Conservation (phyloP, 2,797 vertebrate genomes). For the Liasis olivaceus region DNA sequence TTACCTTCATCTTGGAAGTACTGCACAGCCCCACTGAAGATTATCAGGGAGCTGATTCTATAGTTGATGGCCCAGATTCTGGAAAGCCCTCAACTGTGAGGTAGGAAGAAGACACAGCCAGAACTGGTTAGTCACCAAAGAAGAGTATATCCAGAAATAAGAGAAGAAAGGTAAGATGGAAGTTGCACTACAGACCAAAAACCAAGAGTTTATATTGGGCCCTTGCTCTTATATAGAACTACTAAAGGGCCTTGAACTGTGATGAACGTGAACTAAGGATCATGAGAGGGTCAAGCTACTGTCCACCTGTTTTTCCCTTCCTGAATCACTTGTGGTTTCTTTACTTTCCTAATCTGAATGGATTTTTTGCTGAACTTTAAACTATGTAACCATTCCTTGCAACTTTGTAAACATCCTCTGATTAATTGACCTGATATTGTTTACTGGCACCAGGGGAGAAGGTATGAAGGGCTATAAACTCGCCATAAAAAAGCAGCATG, state of each 20-base stretch:
- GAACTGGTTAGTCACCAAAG: not conserved
- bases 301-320: not conserved
- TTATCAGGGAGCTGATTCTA: not conserved
- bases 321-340: not conserved
- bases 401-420: not conserved
- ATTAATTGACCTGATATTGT: not conserved
- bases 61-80: not conserved
- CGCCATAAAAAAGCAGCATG: not conserved
- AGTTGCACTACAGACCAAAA: not conserved
- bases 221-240: not conserved
- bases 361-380: not conserved
- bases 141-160: not conserved
- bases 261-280: not conserved
- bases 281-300: not conserved
- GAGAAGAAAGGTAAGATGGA: not conserved
- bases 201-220: not conserved
- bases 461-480: not conserved
- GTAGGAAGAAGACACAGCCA: not conserved
- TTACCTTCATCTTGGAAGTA: too few species aligned
- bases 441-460: too few species aligned
- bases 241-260: not conserved
- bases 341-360: not conserved
- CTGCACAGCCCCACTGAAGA: too few species aligned
- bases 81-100: not conserved
- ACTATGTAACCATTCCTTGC: not conserved